phyloP scores from a whole-genome alignment of 2,888 invertebrate genomes.

The Rhagonycha lutea region DNA sequence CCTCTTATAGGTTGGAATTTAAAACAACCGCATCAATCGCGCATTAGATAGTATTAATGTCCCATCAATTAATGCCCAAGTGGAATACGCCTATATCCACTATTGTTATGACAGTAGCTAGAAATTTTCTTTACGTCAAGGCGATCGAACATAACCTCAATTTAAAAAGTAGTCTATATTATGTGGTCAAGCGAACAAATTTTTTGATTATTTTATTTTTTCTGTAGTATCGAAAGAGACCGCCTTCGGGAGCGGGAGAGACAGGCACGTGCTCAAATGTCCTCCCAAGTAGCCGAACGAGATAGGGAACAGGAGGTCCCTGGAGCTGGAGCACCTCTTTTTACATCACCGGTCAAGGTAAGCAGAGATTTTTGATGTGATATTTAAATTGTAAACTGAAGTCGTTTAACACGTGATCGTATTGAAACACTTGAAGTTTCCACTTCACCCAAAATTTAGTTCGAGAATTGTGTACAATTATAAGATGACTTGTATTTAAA shows the following conservation, averaged over 20 bases:
- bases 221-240: slow-evolving; percentile 65
- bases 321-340: slow-evolving; percentile 60
- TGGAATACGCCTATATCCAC: too few relatives aligned
- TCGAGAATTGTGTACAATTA: neutral
- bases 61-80: too few relatives aligned
- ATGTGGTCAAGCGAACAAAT: neutral
- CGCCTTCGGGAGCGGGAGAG: slow-evolving; percentile 78
- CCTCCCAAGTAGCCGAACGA: slow-evolving; percentile 64
- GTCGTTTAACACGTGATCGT: neutral
- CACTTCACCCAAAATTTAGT: neutral
- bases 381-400: neutral
- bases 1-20: too few relatives aligned
- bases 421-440: neutral
- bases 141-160: neutral
- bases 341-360: slow-evolving; percentile 69
- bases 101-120: too few relatives aligned
- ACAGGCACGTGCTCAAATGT: slow-evolving; percentile 76
- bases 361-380: slow-evolving; percentile 47
- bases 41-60: too few relatives aligned
- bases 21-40: too few relatives aligned
- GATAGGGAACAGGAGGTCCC: slow-evolving; percentile 64
- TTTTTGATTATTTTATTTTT: slow-evolving; percentile 5
- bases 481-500: slow-evolving; percentile 9
- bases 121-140: neutral
- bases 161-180: neutral